These are phyloP conservation scores for Mactromeris polynyma DNA, from an alignment of 2,888 invertebrate species.

Conservation along the genomic window DNA sequence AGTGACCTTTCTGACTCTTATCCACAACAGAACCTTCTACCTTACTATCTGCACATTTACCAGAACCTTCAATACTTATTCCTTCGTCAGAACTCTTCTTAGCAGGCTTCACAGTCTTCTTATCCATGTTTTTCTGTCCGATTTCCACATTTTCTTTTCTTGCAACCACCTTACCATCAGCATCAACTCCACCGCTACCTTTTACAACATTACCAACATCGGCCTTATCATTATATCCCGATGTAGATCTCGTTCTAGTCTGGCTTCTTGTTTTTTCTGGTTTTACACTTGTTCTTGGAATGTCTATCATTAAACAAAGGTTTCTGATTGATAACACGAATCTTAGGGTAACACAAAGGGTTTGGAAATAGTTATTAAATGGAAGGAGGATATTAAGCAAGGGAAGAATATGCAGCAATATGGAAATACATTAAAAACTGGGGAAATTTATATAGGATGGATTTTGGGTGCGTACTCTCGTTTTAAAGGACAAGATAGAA, in stretches of 20 bases:
- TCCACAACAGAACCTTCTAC: neutral
- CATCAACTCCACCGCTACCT: neutral
- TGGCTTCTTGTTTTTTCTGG: constrained; percentile 32
- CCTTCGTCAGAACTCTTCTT: neutral
- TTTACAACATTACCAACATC: constrained; percentile 6
- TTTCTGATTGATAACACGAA: constrained; percentile 34
- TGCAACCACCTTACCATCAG: neutral
- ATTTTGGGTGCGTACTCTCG: neutral
- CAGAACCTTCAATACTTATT: neutral
- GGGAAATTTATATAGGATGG: neutral
- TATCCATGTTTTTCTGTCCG: neutral
- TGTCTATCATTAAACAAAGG: constrained; percentile 65
- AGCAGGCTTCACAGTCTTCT: neutral
- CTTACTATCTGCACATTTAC: neutral
- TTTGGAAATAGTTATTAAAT: neutral
- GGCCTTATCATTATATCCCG: neutral
- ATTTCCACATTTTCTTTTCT: neutral
- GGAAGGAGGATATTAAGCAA: neutral
- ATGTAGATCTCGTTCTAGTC: neutral
- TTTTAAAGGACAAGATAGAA: neutral
- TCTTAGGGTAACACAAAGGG: constrained; percentile 3
- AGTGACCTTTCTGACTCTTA: neutral
- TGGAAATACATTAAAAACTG: neutral
- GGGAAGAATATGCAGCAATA: neutral
- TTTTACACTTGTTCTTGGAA: constrained; percentile 49